Base-by-base conservation (phyloP, 2,113 vertebrate species). In the Gasterosteus nipponicus region DNA sequence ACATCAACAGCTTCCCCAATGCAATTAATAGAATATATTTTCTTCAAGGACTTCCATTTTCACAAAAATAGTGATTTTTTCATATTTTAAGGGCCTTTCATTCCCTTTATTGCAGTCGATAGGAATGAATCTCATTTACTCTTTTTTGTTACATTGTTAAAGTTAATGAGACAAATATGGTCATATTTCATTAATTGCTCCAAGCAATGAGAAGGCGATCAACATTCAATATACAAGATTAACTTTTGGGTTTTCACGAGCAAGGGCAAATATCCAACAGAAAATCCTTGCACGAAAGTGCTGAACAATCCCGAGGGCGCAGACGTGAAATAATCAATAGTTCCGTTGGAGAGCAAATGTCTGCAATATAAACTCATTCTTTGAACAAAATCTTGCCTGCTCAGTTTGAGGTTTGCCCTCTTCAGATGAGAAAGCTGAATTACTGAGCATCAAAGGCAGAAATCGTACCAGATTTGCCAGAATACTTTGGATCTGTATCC, bases 341-440 rank as follows among this genome's bases (percentile, higher is more conserved):
- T 74, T 86, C 67, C 83, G 61, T 72, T 63, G 69, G 76, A 81
- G 80, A 83, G 64, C 0, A 41, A 80, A 68, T 68, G 66, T 85
- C 82, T 86, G 75, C 82, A 80, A 63, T 19, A 73, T 78, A 82
- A 84, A 84, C 80, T 86, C 57, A 66, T 79, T 81, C 71, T 85
- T 78, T 81, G 73, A 85, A 70, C 53, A 56, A 76, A 82, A 81
- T 75, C 75, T 49, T 22, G 65, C 77, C 84, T 82, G 63, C 63
- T 80, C 65, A 69, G 81, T 83, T 74, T 81, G 81, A 91, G 77
- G 83, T 86, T 87, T 92, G 81, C 83, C 83, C 82, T 86, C 78
- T 85, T 84, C 65, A 77, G 76, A 86, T 82, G 85, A 87, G 79
- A 89, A 80, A 69, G 86, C 49, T 78, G 84, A 77, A 82, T 87